Conservation (phyloP, 2,888 invertebrate genomes). For the Operophtera brumata region DNA sequence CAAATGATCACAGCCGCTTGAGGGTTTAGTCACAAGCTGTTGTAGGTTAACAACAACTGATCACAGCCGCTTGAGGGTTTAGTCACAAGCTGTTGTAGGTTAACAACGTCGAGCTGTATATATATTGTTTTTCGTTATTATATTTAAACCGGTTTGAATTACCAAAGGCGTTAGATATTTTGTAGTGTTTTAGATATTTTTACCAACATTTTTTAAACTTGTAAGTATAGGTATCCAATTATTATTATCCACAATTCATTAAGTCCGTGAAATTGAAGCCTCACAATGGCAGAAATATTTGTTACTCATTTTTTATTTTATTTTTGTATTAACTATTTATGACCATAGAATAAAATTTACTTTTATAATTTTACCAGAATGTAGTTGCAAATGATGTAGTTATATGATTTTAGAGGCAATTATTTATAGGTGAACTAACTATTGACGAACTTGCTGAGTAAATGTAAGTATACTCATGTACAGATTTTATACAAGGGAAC, state of each 20-base stretch:
- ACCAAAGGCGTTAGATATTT: slow-evolving; percentile 77
- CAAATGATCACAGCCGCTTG: too few species aligned
- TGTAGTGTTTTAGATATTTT: slow-evolving; percentile 70
- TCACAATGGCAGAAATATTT: slow-evolving; percentile 23
- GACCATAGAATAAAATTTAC: slow-evolving; percentile 44
- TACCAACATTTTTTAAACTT: slow-evolving; percentile 44
- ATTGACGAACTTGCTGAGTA: slow-evolving; percentile 39
- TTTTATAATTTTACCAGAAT: slow-evolving; percentile 42
- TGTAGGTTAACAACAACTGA: too few species aligned
- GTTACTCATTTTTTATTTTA: slow-evolving; percentile 33
- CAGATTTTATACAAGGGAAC: slow-evolving; percentile 63
- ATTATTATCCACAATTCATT: slow-evolving; percentile 15
- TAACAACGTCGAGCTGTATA: slow-evolving; percentile 59
- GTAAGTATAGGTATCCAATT: neutral
- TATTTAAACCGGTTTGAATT: slow-evolving; percentile 74
- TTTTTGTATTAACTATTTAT: slow-evolving; percentile 44
- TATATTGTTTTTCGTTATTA: slow-evolving; percentile 62
- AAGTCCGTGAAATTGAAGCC: slow-evolving; percentile 23
- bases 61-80: too few species aligned
- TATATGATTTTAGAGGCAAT: slow-evolving; percentile 52
- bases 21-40: too few species aligned
- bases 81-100: slow-evolving; percentile 31
- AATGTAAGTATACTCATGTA: slow-evolving; percentile 40
- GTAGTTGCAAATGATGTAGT: slow-evolving; percentile 44
- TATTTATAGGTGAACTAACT: slow-evolving; percentile 58